Evolutionary conservation across 2,888 invertebrate species (phyloP).

Genomic region (Neoaliturus tenellus): DNA sequence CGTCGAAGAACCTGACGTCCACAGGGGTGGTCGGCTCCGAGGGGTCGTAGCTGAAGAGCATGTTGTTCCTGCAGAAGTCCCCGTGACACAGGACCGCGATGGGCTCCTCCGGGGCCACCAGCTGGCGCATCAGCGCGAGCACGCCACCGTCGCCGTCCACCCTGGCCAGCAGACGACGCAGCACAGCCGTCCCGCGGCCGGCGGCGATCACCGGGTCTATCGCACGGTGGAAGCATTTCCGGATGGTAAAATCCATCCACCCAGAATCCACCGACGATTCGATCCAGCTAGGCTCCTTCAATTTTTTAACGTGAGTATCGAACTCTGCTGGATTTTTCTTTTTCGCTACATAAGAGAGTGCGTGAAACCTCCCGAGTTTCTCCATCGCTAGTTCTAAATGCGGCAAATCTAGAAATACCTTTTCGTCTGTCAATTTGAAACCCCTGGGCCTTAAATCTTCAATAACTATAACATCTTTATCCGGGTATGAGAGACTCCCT

Average conservation of each 20-base stretch:
- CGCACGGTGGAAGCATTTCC: slow-evolving; percentile 21
- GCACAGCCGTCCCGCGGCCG: background rate
- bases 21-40: slow-evolving; percentile 46
- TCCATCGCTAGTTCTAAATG: slow-evolving; percentile 63
- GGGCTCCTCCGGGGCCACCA: slow-evolving; percentile 59
- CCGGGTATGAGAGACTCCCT: slow-evolving; percentile 10
- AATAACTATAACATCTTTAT: slow-evolving; percentile 59
- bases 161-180: background rate
- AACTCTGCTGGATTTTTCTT: slow-evolving; percentile 36
- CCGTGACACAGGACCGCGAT: slow-evolving; percentile 65
- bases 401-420: slow-evolving; percentile 62
- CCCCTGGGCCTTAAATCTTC: slow-evolving; percentile 61
- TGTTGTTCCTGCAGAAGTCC: slow-evolving; percentile 66
- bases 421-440: slow-evolving; percentile 55
- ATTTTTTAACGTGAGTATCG: background rate
- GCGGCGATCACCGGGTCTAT: background rate
- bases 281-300: slow-evolving; percentile 5
- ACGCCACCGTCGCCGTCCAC: background rate
- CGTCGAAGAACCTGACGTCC: slow-evolving; percentile 61
- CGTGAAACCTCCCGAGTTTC: slow-evolving; percentile 65
- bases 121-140: background rate
- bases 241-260: background rate
- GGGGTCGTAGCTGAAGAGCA: slow-evolving; percentile 64
- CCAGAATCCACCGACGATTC: background rate
- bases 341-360: slow-evolving; percentile 64